Percentiles rank a stretch among this genome's conserved stretches.
These are phyloP conservation scores for Leucopsar rothschildi DNA, from an alignment of 2,113 vertebrate genomes.

Conservation along the genomic window DNA sequence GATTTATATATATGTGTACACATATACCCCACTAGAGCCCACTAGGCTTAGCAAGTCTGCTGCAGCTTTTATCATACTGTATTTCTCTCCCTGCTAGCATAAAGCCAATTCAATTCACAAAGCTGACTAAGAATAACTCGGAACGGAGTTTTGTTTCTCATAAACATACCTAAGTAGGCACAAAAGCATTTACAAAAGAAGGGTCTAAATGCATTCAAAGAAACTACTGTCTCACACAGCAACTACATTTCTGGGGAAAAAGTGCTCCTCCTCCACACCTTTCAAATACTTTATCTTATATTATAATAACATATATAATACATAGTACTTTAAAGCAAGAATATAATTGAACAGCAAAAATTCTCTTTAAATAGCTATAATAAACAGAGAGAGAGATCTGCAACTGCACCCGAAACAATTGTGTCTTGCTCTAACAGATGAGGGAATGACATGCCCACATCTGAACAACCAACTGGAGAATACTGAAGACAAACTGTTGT, in stretches of 20 bases:
- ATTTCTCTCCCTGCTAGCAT: neutral
- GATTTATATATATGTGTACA: neutral
- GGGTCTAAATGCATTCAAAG: neutral
- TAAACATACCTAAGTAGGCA: neutral
- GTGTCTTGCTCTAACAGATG: neutral
- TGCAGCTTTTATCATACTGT: neutral
- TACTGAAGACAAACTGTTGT: neutral
- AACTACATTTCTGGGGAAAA: neutral
- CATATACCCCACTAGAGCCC: neutral
- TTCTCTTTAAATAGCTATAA: neutral
- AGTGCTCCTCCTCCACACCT: neutral
- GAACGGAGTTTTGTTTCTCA: neutral
- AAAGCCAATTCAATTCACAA: neutral
- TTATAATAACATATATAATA: neutral
- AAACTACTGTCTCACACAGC: neutral
- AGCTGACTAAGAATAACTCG: neutral
- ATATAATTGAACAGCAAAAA: neutral
- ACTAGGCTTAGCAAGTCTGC: neutral
- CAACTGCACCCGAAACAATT: neutral
- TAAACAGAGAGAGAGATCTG: neutral
- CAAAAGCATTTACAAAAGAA: neutral
- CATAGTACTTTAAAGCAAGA: neutral
- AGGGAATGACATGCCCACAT: neutral
- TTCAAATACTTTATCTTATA: neutral
- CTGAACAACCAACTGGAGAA: neutral